Conservation (phyloP, 2,888 invertebrate genomes). For the Rhyacophila evoluta region DNA sequence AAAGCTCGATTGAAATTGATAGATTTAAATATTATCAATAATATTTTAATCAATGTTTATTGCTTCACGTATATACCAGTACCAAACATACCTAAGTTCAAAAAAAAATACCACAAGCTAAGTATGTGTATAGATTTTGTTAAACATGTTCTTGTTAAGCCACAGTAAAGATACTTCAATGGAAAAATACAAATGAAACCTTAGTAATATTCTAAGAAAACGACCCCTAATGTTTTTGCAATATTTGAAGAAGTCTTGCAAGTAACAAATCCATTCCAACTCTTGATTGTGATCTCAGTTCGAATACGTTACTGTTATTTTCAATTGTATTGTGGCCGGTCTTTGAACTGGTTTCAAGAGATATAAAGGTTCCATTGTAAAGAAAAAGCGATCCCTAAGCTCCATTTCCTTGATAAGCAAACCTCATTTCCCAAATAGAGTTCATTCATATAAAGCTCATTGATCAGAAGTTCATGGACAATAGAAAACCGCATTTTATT, state of each 20-base stretch:
- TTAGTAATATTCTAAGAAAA: background rate
- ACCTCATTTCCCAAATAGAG: conserved; percentile 54
- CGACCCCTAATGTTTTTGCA: background rate
- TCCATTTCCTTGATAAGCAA: conserved; percentile 55
- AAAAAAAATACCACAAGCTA: too few relatives aligned
- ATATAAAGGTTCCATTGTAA: conserved; percentile 40
- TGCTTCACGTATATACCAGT: too few relatives aligned
- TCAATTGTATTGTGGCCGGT: conserved; percentile 45
- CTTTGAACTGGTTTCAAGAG: conserved; percentile 44
- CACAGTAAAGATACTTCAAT: too few relatives aligned
- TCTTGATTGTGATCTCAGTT: conserved; percentile 35
- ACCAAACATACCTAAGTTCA: too few relatives aligned
- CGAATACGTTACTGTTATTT: conserved; percentile 43
- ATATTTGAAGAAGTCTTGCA: conserved; percentile 32
- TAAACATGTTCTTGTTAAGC: too few relatives aligned
- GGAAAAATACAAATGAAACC: background rate
- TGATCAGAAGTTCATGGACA: background rate
- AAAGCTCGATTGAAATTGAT: too few relatives aligned
- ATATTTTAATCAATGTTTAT: too few relatives aligned
- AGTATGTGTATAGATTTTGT: too few relatives aligned
- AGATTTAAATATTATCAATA: too few relatives aligned
- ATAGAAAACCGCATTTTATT: background rate
- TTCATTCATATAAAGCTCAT: conserved; percentile 33
- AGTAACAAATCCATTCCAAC: conserved; percentile 39
- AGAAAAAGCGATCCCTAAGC: conserved; percentile 50